Base-by-base conservation (phyloP, 2,888 invertebrate genomes). In the Luperina testacea region DNA sequence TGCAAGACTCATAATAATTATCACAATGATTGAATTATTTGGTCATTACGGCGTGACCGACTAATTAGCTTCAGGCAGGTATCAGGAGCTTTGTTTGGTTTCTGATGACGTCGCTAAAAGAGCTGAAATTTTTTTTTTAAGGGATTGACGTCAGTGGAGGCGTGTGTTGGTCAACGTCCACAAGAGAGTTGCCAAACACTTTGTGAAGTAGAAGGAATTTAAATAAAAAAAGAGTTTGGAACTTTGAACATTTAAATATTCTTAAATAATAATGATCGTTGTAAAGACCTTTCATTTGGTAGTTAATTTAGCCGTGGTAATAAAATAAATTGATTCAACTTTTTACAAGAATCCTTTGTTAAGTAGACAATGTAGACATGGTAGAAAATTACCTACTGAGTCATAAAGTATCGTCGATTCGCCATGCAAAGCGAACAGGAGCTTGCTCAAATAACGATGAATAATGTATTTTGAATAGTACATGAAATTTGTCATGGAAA, bases 131-230 rank as follows among this genome's bases (percentile, higher is more conserved):
- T 80, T 53, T 0, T 87, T 88, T 86, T 87, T 80, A 67, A 71
- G 53, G 42, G 61, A 80, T 87, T 90, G 88, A 92, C 94, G 95
- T 94, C 94, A 93, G 81, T 75, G 90, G 92, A 91, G 93, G 93
- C 92, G 94, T 92, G 92, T 91, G 92, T 91, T 84, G 92, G 91
- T 90, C 93, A 92, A 94, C 87, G 93, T 93, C 90, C 92, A 93
- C 86, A 76, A 67, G 77, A 87, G 75, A 83, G 85, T 84, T 94
- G 94, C 94, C 94, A 94, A 94, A 87, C 53, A 73, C 67, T 82
- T 69, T 38, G 38, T 75, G 53, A 59, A 68, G 48, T 71, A 75
- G 65, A 77, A 82, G 68, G 78, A 76, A 81, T 80, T 83, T 64
- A 1, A 71, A 81, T 78, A 80, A 86, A 86, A 48, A 81, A 75